Base-by-base conservation (phyloP, 1,140 invertebrate genomes). In the Scaptomyza graminum region DNA sequence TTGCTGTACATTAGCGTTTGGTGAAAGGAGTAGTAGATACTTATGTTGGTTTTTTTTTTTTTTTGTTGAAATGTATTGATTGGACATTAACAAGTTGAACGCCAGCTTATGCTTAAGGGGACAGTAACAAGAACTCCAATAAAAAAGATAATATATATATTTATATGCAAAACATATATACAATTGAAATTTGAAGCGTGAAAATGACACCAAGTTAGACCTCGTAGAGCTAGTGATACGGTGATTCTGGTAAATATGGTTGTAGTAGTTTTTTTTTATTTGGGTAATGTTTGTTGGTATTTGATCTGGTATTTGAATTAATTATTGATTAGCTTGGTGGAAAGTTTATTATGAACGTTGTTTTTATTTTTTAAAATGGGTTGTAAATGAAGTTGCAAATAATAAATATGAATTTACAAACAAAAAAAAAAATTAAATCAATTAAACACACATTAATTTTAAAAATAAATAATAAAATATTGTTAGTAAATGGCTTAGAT, bases 121-220 rank as follows among this genome's bases (percentile, higher is more conserved):
- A 61, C 57, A 61, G 57, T 49, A 54, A 67, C 79, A 82, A 78
- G 54, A 66, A 79, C 54, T 50, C 43, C 50, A 63, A n/a, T n/a
- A n/a, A 74, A 66, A 61, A 78, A 81, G 34, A 34, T n/a, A 1
- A 18, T 54, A 54, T 16, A 43, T 41, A 41, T 55, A 41, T 37
- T 16, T 12, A 52, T 37, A 52, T 34, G 15, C 15, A 52, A 11
- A 12, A 31, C n/a, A 28, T 78, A 57, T 72, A 74, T 43, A 74
- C 22, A 83, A 60, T 74, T 70, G 54, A 41, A 56, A 65, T 72
- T 87, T 65, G 76, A 89, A 88, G 83, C 83, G 79, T 88, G 84
- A 88, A 83, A 88, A 88, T 88, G 83, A 88, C 83, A 88, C 83
- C 84, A 89, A 83, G 65, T 88, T 89, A 88, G 76, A 83, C 69